phyloP scores from a whole-genome alignment of 2,888 invertebrate genomes.

The Caprella mutica region DNA sequence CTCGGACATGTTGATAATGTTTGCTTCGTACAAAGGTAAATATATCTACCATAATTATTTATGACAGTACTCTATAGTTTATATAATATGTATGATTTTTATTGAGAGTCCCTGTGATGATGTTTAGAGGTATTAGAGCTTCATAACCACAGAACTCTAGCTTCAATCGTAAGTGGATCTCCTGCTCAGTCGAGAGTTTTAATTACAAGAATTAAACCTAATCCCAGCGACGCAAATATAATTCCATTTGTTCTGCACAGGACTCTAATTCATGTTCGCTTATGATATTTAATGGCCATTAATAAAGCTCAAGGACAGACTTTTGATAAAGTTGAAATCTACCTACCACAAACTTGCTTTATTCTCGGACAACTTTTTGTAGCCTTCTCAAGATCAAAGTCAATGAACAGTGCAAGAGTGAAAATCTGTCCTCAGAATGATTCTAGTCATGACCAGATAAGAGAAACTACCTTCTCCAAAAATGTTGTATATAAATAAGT shows the following conservation, averaged over 20 bases:
- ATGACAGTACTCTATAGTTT: too few relatives aligned
- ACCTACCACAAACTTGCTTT: neutral
- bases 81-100: too few relatives aligned
- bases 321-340: neutral
- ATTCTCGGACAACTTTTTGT: constrained; percentile 3
- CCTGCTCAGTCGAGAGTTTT: neutral
- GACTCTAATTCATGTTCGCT: neutral
- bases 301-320: constrained; percentile 11
- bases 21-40: too few relatives aligned
- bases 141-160: neutral
- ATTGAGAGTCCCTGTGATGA: too few relatives aligned
- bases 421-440: neutral
- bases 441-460: neutral
- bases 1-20: too few relatives aligned
- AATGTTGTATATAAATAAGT: constrained; percentile 4
- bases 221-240: neutral
- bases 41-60: too few relatives aligned
- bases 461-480: neutral
- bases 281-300: neutral
- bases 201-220: neutral
- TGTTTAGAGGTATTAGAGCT: neutral
- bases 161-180: neutral
- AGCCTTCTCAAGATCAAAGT: neutral
- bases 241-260: neutral
- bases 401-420: neutral